Evolutionary conservation across 2,113 vertebrate species (phyloP), one percentile per base, ranked within the genome.

Genomic region (Phalacrocorax brasilianus): DNA sequence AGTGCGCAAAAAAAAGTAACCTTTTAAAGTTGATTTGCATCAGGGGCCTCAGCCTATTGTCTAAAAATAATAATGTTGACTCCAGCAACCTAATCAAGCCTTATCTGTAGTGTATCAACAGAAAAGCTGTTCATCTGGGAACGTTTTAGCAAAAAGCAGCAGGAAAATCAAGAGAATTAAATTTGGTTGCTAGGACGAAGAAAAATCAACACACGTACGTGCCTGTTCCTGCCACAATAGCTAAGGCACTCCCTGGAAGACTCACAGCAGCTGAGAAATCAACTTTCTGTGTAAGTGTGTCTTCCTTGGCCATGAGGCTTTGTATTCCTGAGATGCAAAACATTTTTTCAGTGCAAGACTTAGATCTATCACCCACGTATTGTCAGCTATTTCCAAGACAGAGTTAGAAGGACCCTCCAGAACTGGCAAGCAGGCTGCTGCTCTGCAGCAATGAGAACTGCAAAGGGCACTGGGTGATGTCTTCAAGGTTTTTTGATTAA

Each of bases 11-110:
- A 61, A 87, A 56, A 90, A 89, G 53, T 74, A 95, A 67, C 84
- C 75, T 85, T 63, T 88, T 81, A 85, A 88, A 71, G 61, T 9
- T 71, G 79, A 49, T 53, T 91, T 88, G 74, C 63, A 93, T 83
- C 81, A 85, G 55, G 83, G n/a, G 65, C n/a, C 38, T 70, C 11
- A 2, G 70, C 73, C 77, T 83, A 20, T 55, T 88, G 80, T 88
- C 85, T 96, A 92, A 96, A 97, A 97, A 94, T 89, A 96, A 90
- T 81, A 20, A 75, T n/a, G 79, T 85, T 91, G 86, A 81, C 77
- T 94, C 62, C 89, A 53, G 76, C 62, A 88, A 82, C 50, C 84
- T 73, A 79, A 26, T 63, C 76, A 63, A 88, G 91, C 52, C 72
- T 92, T 30, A 13, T 56, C 45, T 7, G 22, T 0, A 71, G 35